Base-by-base conservation (phyloP, 2,888 invertebrate species). In the Brachypalpus laphriformis region DNA sequence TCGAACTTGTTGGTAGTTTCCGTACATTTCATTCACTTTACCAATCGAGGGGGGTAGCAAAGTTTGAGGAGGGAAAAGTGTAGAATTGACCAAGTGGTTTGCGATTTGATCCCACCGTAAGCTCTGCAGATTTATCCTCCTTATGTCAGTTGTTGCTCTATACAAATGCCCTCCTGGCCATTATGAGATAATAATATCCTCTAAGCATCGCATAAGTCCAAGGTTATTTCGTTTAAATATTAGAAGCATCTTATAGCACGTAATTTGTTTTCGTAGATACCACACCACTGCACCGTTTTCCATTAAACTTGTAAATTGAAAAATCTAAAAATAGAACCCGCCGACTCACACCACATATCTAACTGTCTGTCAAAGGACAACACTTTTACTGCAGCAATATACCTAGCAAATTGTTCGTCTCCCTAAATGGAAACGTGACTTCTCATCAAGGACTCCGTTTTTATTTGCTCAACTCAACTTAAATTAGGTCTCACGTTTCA, bases 351-450 rank as follows among this genome's bases (percentile, higher is more conserved):
- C 18, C 18, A 1, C 45, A 45, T 18, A 18, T 9, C 18, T 2
- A 20, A 45, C 7, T 45, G 7, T 16, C 45, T 2, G 18, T 16
- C 18, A 8, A 20, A 45, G 18, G 45, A 18, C 18, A 16, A 22
- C 49, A n/a, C 25, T 8, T 25, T 49, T 25, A 49, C 25, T 11
- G 22, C 49, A n/a, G 49, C 49, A 49, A 34, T 34, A 11, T 9
- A 34, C 31, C 34, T n/a, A 1, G 20, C 11, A 34, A 34, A 34
- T 31, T 11, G 31, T 40, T n/a, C n/a, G 9, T 3, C 22, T 22
- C 40, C 7, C 14, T 28, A 40, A 66, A 18, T 34, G 47, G 4
- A 34, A 49, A 65, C 66, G 66, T 66, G 65, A 66, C 65, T 22
- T 66, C 14, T 11, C 51, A 11, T 20, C 37, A 6, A 11, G 3